These are phyloP conservation scores for Cistogaster globosa DNA, from an alignment of 2,888 invertebrate genomes.

Conservation along the genomic window DNA sequence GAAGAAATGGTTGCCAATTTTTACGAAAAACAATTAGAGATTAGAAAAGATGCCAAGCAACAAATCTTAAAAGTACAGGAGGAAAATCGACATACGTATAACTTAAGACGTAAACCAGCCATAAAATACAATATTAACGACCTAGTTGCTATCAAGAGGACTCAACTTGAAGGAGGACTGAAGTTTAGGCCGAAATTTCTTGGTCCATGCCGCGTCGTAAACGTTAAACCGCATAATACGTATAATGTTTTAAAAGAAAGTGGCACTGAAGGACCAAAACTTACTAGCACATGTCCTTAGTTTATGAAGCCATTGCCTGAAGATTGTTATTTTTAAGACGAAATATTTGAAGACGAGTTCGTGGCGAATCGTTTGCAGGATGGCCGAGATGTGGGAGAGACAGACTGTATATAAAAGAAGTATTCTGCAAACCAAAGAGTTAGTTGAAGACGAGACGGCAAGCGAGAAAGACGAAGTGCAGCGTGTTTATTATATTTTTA, in stretches of 20 bases:
- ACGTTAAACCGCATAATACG: not conserved
- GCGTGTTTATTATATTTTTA: too few relatives aligned
- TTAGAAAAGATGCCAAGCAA: too few relatives aligned
- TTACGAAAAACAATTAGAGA: too few relatives aligned
- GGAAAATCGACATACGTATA: too few relatives aligned
- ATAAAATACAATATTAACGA: constrained; percentile 23
- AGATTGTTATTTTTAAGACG: not conserved
- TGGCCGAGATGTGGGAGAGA: constrained; percentile 4
- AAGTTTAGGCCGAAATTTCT: constrained; percentile 46
- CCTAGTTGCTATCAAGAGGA: constrained; percentile 46
- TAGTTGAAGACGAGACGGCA: too few relatives aligned
- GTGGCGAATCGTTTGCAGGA: not conserved
- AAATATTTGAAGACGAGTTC: constrained; percentile 41
- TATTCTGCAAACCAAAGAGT: too few relatives aligned
- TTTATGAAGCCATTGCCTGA: constrained; percentile 60
- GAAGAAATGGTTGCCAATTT: too few relatives aligned
- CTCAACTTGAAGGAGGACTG: constrained; percentile 28
- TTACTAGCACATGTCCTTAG: constrained; percentile 48
- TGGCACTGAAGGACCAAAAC: constrained; percentile 44
- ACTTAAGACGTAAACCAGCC: too few relatives aligned
- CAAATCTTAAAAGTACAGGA: constrained; percentile 18
- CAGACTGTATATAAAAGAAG: too few relatives aligned
- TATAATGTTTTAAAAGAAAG: constrained; percentile 1
- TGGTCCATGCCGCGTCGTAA: constrained; percentile 34
- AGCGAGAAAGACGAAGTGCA: too few relatives aligned